A percentile compares a stretch with the other conserved stretches of the same genome.
phyloP scores from a whole-genome alignment of 2,113 vertebrate genomes.

The Oceanites oceanicus region DNA sequence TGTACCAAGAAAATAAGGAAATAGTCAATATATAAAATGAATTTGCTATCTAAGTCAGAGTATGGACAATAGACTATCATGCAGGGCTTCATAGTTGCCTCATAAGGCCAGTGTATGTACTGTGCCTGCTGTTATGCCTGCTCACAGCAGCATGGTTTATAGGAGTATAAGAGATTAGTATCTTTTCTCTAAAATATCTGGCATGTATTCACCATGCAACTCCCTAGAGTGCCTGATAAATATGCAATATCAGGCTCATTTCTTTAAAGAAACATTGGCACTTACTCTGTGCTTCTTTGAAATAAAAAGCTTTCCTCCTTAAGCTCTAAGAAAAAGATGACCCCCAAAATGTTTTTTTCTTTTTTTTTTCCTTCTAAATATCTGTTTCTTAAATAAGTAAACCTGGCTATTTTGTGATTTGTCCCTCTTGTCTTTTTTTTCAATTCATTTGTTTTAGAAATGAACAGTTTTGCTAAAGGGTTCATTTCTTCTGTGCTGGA shows the following conservation, averaged over 20 bases:
- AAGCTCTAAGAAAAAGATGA: background rate
- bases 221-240: background rate
- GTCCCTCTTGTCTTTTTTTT: background rate
- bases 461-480: background rate
- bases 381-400: background rate
- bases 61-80: background rate
- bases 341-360: background rate
- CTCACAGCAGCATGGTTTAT: background rate
- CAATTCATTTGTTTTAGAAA: background rate
- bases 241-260: background rate
- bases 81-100: background rate
- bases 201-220: background rate
- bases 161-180: background rate
- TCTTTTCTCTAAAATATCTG: slow-evolving; percentile 12
- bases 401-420: background rate
- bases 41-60: background rate
- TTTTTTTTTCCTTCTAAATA: background rate
- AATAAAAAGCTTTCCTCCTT: background rate
- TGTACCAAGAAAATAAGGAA: background rate
- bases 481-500: background rate
- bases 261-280: background rate
- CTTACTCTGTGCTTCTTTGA: background rate
- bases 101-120: background rate
- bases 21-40: background rate
- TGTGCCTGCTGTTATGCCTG: background rate